Evolutionary conservation across 2,113 vertebrate species (phyloP).

Genomic region (Gambusia holbrooki): DNA sequence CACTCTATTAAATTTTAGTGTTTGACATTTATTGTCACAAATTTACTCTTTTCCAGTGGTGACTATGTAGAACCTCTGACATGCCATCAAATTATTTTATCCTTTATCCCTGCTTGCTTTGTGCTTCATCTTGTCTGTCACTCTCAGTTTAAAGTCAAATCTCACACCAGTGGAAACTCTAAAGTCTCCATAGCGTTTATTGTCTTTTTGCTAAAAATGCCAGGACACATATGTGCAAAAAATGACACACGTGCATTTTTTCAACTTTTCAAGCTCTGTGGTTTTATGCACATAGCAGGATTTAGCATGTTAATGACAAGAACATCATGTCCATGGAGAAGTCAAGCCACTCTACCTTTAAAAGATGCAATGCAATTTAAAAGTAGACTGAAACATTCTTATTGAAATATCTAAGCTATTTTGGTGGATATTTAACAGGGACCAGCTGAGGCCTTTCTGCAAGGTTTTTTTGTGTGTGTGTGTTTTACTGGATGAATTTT

Average conservation of each 20-base stretch:
- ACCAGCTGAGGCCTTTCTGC: not conserved
- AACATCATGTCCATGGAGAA: slow-evolving; percentile 46
- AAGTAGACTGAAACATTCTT: slow-evolving; percentile 24
- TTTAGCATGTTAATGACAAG: slow-evolving; percentile 38
- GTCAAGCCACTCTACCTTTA: slow-evolving; percentile 17
- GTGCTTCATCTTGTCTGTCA: not conserved
- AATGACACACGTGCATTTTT: no score
- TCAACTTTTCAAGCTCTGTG: slow-evolving; percentile 28
- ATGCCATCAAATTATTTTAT: not conserved
- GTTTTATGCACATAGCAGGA: slow-evolving; percentile 24
- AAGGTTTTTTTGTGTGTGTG: slow-evolving; percentile 11
- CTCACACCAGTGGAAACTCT: not conserved
- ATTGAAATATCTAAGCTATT: slow-evolving; percentile 24
- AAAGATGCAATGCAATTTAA: slow-evolving; percentile 25
- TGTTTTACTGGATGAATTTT: not conserved
- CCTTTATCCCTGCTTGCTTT: not conserved
- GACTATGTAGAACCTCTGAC: not conserved
- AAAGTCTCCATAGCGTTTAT: slow-evolving; percentile 6
- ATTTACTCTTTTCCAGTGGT: not conserved
- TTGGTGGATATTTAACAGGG: not conserved
- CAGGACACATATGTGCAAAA: slow-evolving; percentile 20
- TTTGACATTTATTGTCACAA: not conserved
- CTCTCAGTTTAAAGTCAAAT: slow-evolving; percentile 6
- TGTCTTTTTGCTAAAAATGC: not conserved
- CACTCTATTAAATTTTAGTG: not conserved